phyloP scores from a whole-genome alignment of 1,140 invertebrate species.

The Sycophila sp. region DNA sequence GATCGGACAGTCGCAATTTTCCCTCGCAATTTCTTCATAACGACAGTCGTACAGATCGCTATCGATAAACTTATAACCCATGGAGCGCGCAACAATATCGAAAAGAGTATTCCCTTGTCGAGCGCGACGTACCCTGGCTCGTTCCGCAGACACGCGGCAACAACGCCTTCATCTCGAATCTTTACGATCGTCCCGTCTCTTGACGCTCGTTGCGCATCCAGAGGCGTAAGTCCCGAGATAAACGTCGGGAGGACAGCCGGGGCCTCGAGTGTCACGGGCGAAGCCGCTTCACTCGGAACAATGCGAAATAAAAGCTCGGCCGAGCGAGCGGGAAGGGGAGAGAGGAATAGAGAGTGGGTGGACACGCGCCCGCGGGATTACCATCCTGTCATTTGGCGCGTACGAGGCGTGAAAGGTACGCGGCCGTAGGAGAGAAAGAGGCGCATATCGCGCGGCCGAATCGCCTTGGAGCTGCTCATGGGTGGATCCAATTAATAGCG shows the following conservation, averaged over 20 bases:
- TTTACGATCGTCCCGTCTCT: conserved; percentile 33
- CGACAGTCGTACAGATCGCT: not conserved
- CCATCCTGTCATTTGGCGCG: conserved; percentile 42
- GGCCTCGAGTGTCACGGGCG: not conserved
- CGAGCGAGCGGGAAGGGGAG: not conserved
- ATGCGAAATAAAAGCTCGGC: conserved; percentile 26
- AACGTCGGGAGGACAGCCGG: conserved; percentile 28
- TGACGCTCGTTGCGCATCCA: conserved; percentile 5
- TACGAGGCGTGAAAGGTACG: conserved; percentile 10
- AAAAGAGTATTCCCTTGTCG: not conserved
- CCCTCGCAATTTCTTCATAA: not conserved
- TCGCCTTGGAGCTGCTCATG: not conserved
- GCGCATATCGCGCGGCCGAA: not conserved
- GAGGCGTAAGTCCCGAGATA: conserved; percentile 29
- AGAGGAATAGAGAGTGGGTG: conserved; percentile 40
- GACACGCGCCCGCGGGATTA: conserved; percentile 41
- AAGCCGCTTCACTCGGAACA: not conserved
- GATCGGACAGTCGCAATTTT: not conserved
- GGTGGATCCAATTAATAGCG: conserved; percentile 32
- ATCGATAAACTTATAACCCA: not conserved
- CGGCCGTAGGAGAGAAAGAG: conserved; percentile 12
- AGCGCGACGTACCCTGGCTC: not conserved
- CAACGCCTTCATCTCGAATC: conserved; percentile 30
- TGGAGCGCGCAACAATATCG: not conserved
- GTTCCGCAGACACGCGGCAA: not conserved